A percentile compares a stretch with the other conserved stretches of the same genome.
Conservation (phyloP, 1,140 invertebrate genomes). For the Heliconius eleuchia region DNA sequence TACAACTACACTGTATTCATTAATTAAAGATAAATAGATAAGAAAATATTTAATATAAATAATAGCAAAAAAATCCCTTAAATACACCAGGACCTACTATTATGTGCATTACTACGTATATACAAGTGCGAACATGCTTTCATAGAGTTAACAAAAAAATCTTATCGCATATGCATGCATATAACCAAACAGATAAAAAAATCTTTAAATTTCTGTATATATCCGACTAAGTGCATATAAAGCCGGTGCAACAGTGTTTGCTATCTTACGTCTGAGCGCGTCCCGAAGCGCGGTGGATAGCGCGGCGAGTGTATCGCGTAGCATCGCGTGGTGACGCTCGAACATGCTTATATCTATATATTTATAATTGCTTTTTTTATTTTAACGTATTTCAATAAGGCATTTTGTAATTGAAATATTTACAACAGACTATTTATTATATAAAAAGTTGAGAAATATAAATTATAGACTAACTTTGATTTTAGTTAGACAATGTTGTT, state of each 20-base stretch:
- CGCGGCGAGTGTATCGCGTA: conserved; percentile 81
- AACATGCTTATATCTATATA: conserved; percentile 82
- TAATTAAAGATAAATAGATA: too few relatives aligned
- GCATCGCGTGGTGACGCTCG: conserved; percentile 78
- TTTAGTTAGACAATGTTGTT: too few relatives aligned
- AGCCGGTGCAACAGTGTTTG: conserved; percentile 28
- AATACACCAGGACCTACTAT: too few relatives aligned
- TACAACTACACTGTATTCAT: too few relatives aligned
- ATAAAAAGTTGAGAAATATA: too few relatives aligned
- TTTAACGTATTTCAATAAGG: neutral
- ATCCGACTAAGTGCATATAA: neutral
- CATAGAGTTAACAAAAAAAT: too few relatives aligned
- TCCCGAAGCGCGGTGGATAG: conserved; percentile 83
- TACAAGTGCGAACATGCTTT: too few relatives aligned
- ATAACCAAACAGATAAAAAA: neutral
- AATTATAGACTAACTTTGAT: too few relatives aligned
- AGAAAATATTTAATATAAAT: too few relatives aligned
- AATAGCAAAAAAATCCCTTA: too few relatives aligned
- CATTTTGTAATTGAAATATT: neutral
- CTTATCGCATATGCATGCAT: neutral
- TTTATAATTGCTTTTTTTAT: conserved; percentile 18
- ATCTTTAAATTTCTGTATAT: neutral
- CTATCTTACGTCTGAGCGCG: conserved; percentile 83
- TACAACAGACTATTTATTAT: too few relatives aligned
- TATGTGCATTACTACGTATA: too few relatives aligned